These are phyloP conservation scores for Drosophila diplacantha DNA, from an alignment of 2,888 invertebrate genomes.

Conservation along the genomic window DNA sequence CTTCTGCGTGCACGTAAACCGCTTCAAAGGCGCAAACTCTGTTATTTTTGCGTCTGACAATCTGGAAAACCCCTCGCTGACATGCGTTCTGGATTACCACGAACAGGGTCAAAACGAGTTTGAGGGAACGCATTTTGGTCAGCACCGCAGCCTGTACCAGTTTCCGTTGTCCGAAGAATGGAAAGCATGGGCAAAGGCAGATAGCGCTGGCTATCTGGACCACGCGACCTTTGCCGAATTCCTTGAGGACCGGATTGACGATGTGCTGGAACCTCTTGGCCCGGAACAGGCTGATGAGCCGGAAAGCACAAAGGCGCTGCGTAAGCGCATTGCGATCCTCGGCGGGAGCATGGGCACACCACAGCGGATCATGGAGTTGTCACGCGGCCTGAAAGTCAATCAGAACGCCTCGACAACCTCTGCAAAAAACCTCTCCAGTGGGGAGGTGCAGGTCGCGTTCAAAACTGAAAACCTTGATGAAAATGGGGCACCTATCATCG, in stretches of 20 bases:
- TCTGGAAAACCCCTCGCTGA: not conserved
- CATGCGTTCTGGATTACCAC: not conserved
- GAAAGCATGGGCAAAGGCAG: not conserved
- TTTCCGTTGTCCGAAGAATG: not conserved
- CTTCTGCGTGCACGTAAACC: not conserved
- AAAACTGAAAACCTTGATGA: not conserved
- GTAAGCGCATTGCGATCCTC: not conserved
- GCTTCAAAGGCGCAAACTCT: not conserved
- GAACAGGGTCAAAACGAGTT: not conserved
- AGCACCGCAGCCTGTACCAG: not conserved
- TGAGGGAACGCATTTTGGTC: not conserved
- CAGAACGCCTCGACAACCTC: not conserved
- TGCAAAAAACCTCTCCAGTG: not conserved
- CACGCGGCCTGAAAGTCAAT: constrained; percentile 1
- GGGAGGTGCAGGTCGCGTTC: not conserved
- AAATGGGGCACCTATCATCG: not conserved
- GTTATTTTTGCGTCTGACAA: not conserved
- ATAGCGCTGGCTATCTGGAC: not conserved
- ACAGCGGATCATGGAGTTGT: not conserved
- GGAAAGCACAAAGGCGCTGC: not conserved
- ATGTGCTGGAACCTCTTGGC: not conserved
- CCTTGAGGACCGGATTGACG: not conserved
- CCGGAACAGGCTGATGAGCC: not conserved
- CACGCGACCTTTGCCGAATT: not conserved
- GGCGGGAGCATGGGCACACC: not conserved